phyloP scores from a whole-genome alignment of 2,797 vertebrate genomes.

The Trichosurus vulpecula region DNA sequence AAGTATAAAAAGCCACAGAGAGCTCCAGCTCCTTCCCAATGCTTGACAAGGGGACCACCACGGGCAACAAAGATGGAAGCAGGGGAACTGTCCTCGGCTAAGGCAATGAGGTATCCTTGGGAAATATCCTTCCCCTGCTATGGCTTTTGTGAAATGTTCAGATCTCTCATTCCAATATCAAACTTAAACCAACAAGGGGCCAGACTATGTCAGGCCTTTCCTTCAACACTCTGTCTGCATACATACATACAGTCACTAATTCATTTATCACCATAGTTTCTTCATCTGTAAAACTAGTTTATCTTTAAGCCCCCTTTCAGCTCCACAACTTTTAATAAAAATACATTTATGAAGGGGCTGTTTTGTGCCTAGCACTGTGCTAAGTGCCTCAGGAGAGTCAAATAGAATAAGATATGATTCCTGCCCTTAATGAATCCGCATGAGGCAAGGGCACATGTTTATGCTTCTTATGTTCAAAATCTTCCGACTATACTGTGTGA shows the following conservation, averaged over 20 bases:
- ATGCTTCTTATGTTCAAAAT: background rate
- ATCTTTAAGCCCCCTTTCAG: background rate
- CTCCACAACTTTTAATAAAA: background rate
- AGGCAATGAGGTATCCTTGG: background rate
- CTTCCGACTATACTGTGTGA: background rate
- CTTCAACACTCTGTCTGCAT: background rate
- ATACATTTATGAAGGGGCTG: background rate
- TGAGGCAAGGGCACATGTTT: background rate
- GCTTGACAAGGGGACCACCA: background rate
- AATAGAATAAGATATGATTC: background rate
- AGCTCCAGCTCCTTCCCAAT: background rate
- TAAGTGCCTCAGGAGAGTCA: background rate
- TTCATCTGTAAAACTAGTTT: background rate
- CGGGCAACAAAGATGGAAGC: background rate
- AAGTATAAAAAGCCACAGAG: background rate
- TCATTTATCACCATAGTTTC: background rate
- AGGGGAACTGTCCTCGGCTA: background rate
- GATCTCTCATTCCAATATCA: background rate
- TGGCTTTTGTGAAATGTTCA: background rate
- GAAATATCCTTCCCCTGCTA: background rate
- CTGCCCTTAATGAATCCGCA: background rate
- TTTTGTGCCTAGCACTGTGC: background rate
- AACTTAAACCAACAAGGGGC: background rate
- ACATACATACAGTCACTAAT: background rate
- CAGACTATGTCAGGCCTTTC: background rate